phyloP scores from a whole-genome alignment of 2,797 vertebrate genomes.

The Takifugu rubripes region DNA sequence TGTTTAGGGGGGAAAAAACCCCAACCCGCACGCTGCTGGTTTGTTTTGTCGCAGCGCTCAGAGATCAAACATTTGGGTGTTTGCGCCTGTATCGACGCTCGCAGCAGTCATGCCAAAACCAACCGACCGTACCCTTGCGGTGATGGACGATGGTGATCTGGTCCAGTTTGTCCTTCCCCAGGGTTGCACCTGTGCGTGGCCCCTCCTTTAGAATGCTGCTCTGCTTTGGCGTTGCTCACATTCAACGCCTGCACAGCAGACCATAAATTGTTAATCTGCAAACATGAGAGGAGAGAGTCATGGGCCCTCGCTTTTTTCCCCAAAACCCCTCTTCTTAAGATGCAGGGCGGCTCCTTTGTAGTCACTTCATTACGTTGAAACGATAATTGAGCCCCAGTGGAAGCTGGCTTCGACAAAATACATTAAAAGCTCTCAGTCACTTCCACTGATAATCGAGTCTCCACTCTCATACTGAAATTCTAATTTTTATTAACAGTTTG shows the following conservation, averaged over 20 bases:
- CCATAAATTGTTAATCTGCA: slow-evolving; percentile 26
- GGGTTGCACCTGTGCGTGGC: slow-evolving; percentile 4
- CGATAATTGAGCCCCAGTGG: slow-evolving; percentile 68
- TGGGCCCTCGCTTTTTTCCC: slow-evolving; percentile 26
- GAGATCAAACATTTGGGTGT: slow-evolving; percentile 62
- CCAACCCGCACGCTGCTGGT: slow-evolving; percentile 26
- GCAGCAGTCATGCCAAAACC: slow-evolving; percentile 50
- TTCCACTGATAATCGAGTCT: slow-evolving; percentile 56
- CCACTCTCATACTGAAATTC: slow-evolving; percentile 45
- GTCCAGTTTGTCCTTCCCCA: slow-evolving; percentile 39
- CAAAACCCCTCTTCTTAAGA: slow-evolving; percentile 41
- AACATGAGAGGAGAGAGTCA: slow-evolving; percentile 37
- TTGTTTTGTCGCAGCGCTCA: slow-evolving; percentile 63
- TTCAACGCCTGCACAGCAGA: slow-evolving; percentile 13
- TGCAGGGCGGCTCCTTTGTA: slow-evolving; percentile 63
- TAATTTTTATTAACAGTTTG: slow-evolving; percentile 40
- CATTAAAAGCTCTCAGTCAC: slow-evolving; percentile 56
- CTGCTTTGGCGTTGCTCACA: neutral
- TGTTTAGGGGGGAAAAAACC: slow-evolving; percentile 16
- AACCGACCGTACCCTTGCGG: slow-evolving; percentile 49
- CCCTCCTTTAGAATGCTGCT: no score
- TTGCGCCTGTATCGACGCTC: slow-evolving; percentile 50
- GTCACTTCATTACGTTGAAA: slow-evolving; percentile 69
- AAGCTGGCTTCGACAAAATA: slow-evolving; percentile 52
- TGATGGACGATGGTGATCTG: slow-evolving; percentile 24